Evolutionary conservation across 2,113 vertebrate species (phyloP).

Genomic region (Ochotona curzoniae): DNA sequence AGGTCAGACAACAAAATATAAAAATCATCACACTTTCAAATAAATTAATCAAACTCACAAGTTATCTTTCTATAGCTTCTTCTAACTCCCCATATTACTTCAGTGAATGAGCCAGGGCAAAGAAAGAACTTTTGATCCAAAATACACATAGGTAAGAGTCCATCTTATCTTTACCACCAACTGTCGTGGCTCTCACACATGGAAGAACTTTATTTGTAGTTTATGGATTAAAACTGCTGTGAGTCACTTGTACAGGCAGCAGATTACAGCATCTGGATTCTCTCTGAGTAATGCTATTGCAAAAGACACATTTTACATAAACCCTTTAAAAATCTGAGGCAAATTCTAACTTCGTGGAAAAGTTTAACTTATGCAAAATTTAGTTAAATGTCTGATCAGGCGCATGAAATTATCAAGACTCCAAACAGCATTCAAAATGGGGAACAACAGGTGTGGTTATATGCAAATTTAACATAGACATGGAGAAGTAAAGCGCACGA

Average conservation of each 20-base stretch:
- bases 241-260: not conserved
- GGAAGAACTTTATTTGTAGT: not conserved
- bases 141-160: not conserved
- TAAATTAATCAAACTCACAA: not conserved
- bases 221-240: not conserved
- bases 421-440: constrained; percentile 58
- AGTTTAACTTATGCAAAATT: constrained; percentile 52
- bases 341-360: constrained; percentile 24
- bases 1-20: not conserved
- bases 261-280: not conserved
- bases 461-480: not conserved
- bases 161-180: not conserved
- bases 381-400: constrained; percentile 30
- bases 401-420: constrained; percentile 15
- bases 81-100: not conserved
- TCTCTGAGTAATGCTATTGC: not conserved
- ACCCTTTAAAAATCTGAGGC: not conserved
- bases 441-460: not conserved
- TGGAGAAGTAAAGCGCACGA: not conserved
- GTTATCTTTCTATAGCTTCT: not conserved
- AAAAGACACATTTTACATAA: not conserved
- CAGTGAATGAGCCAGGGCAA: not conserved
- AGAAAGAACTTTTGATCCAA: not conserved
- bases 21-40: not conserved
- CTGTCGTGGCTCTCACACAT: not conserved